A percentile compares a stretch with the other conserved stretches of the same genome.
phyloP scores from a whole-genome alignment of 2,113 vertebrate genomes.

The Bubo bubo region DNA sequence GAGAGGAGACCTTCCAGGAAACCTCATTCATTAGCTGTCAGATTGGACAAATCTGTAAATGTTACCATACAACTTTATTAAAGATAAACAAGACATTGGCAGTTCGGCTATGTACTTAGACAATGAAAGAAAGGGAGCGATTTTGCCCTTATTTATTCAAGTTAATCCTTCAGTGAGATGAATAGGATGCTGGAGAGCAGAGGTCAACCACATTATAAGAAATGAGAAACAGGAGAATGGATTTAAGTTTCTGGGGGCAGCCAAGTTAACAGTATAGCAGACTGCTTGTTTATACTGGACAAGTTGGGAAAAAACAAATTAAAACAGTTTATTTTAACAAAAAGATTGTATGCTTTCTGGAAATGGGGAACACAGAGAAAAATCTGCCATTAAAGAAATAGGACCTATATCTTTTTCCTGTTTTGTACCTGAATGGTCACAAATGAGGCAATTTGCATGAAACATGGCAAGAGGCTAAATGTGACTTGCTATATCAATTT shows the following conservation, averaged over 20 bases:
- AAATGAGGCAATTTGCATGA: neutral
- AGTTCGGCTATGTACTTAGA: rapidly evolving
- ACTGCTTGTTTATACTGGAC: neutral
- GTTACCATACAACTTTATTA: neutral
- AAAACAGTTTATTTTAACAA: neutral
- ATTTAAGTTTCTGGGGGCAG: neutral
- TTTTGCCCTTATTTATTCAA: neutral
- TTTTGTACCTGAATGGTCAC: neutral
- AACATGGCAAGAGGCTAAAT: neutral
- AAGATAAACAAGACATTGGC: neutral
- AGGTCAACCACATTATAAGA: neutral
- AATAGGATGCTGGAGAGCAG: neutral
- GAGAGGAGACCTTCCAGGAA: neutral
- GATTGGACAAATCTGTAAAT: neutral
- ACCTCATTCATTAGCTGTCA: neutral
- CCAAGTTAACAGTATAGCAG: neutral
- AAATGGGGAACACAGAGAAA: neutral
- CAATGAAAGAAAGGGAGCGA: neutral
- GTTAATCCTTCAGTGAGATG: neutral
- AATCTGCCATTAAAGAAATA: neutral
- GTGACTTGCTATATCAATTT: neutral
- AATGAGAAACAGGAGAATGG: neutral
- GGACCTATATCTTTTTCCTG: neutral
- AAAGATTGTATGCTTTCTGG: neutral
- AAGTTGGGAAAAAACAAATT: neutral